These are phyloP conservation scores for Andrena fulva DNA, from an alignment of 2,888 invertebrate genomes.

Conservation along the genomic window DNA sequence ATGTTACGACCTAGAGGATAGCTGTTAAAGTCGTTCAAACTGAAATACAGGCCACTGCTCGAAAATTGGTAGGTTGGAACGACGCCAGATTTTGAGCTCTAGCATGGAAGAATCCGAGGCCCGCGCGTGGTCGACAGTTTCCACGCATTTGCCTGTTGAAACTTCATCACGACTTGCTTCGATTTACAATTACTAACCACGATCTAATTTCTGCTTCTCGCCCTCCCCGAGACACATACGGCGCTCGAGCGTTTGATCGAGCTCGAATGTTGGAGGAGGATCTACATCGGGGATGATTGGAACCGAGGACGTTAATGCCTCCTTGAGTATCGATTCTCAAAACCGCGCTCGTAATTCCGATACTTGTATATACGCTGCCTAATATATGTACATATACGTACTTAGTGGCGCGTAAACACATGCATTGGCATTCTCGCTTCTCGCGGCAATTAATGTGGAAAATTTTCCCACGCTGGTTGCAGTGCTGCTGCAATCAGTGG, in stretches of 20 bases:
- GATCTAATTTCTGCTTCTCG: slow-evolving; percentile 48
- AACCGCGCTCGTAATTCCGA: not conserved
- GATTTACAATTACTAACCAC: slow-evolving; percentile 41
- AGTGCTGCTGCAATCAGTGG: not conserved
- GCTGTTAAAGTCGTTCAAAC: slow-evolving; percentile 19
- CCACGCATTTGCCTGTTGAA: slow-evolving; percentile 15
- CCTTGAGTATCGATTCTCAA: slow-evolving; percentile 48
- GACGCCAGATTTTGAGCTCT: slow-evolving; percentile 7
- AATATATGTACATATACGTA: not conserved
- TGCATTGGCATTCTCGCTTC: not conserved
- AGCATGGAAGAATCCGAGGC: slow-evolving; percentile 10
- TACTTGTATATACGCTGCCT: not conserved
- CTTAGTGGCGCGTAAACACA: not conserved
- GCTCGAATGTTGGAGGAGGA: slow-evolving; percentile 40
- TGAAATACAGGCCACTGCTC: slow-evolving; percentile 12
- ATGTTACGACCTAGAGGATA: slow-evolving; percentile 11
- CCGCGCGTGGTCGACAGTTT: not conserved
- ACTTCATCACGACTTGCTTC: slow-evolving; percentile 8
- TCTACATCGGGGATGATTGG: slow-evolving; percentile 36
- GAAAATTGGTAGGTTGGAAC: slow-evolving; percentile 16
- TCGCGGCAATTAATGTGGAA: not conserved
- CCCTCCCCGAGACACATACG: slow-evolving; percentile 7
- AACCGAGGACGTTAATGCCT: slow-evolving; percentile 50
- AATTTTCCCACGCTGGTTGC: not conserved
- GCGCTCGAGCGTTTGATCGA: slow-evolving; percentile 52